phyloP scores from a whole-genome alignment of 2,888 invertebrate genomes.

The Aricia artaxerxes region DNA sequence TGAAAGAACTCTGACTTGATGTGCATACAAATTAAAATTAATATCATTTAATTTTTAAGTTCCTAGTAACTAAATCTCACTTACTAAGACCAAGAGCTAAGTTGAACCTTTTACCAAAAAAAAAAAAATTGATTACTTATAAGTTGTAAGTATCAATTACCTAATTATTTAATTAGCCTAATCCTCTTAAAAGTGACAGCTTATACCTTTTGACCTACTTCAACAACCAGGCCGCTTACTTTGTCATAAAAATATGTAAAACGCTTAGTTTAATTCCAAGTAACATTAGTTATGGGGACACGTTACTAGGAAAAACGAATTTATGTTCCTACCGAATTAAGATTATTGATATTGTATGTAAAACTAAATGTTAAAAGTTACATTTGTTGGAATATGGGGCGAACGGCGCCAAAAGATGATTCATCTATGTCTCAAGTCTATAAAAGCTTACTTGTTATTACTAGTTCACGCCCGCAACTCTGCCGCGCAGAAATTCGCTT shows the following conservation, averaged over 20 bases:
- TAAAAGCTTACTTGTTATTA: background rate
- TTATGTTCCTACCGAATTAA: background rate
- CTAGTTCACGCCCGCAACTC: too few relatives aligned
- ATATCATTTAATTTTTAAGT: too few relatives aligned
- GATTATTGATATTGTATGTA: background rate
- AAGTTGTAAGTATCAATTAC: background rate
- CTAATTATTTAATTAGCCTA: background rate
- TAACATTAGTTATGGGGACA: slow-evolving; percentile 1
- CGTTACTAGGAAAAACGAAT: background rate
- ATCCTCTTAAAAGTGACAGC: background rate
- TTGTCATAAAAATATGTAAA: slow-evolving; percentile 7
- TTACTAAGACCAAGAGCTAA: too few relatives aligned
- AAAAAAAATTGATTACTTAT: too few relatives aligned
- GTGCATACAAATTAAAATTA: too few relatives aligned
- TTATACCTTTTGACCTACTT: background rate
- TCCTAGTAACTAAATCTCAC: too few relatives aligned
- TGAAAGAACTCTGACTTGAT: too few relatives aligned
- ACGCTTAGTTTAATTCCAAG: background rate
- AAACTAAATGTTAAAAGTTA: background rate
- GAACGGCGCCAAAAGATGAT: background rate
- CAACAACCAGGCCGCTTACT: background rate
- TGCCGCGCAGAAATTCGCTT: too few relatives aligned
- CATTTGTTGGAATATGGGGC: background rate
- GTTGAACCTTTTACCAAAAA: too few relatives aligned
- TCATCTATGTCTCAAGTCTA: background rate